Evolutionary conservation across 92 coral and sea anemone species (phyloP).

Genomic region (Bergia puertoricense): DNA sequence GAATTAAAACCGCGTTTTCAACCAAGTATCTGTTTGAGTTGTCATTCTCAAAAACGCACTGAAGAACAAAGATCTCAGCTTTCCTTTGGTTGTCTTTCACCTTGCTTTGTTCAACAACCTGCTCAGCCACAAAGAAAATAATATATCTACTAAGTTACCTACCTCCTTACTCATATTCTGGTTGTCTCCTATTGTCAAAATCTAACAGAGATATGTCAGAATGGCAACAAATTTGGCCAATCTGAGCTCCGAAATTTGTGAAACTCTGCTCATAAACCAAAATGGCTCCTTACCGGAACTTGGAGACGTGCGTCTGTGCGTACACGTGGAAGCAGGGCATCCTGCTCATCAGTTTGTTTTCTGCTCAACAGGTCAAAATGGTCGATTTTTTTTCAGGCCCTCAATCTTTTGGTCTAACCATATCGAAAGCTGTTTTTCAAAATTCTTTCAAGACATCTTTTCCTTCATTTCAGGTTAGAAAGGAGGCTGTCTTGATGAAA

Average conservation of each 20-base stretch:
- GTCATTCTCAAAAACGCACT: background rate
- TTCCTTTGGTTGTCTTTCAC: background rate
- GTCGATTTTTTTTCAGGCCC: too few species aligned
- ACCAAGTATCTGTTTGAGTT: background rate
- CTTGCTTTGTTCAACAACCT: background rate
- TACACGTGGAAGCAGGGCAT: background rate
- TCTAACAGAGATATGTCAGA: conserved; percentile 12
- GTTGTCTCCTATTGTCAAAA: conserved; percentile 16
- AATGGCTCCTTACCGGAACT: background rate
- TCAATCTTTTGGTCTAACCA: too few species aligned
- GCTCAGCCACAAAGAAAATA: background rate
- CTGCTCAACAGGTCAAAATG: too few species aligned
- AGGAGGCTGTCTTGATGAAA: too few species aligned
- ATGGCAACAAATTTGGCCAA: conserved; percentile 8
- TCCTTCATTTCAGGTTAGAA: too few species aligned
- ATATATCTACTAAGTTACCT: background rate
- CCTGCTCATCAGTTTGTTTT: conserved; percentile 12
- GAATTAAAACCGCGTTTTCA: background rate
- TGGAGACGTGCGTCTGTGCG: background rate
- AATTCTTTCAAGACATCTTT: too few species aligned
- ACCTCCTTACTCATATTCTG: conserved; percentile 23
- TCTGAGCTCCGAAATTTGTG: background rate
- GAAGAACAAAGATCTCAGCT: background rate
- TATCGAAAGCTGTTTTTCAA: too few species aligned
- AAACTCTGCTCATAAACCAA: background rate